Evolutionary conservation across 2,888 invertebrate species (phyloP).

Genomic region (Conus canariensis): DNA sequence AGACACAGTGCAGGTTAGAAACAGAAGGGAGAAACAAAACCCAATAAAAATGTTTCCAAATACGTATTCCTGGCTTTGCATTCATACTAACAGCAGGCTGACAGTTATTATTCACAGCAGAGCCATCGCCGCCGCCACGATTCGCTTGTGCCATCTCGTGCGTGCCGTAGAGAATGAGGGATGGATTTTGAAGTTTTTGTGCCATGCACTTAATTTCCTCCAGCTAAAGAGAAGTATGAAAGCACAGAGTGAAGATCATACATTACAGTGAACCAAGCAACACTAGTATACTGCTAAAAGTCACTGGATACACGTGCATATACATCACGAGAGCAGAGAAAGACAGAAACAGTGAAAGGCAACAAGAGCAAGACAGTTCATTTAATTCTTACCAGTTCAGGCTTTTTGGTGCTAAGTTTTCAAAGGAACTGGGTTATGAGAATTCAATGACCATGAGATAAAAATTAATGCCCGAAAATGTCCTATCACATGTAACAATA

Average conservation of each 20-base stretch:
- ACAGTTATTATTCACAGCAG: not conserved
- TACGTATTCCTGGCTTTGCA: constrained; percentile 4
- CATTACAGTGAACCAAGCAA: not conserved
- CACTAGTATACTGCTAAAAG: too few relatives aligned
- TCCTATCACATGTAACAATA: too few relatives aligned
- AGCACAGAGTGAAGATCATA: not conserved
- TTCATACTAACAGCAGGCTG: constrained; percentile 38
- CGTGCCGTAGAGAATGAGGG: constrained; percentile 37
- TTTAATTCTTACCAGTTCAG: too few relatives aligned
- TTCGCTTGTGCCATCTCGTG: constrained; percentile 31
- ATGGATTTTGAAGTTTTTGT: constrained; percentile 37
- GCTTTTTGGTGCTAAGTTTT: too few relatives aligned
- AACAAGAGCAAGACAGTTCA: not conserved
- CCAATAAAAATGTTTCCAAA: constrained; percentile 13
- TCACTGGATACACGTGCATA: not conserved
- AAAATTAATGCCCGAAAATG: too few relatives aligned
- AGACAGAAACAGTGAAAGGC: not conserved
- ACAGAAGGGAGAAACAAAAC: not conserved
- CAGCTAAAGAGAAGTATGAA: constrained; percentile 14
- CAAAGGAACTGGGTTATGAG: too few relatives aligned
- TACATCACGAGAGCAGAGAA: not conserved
- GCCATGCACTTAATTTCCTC: constrained; percentile 30
- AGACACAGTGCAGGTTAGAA: not conserved
- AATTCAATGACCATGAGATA: too few relatives aligned
- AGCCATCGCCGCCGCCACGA: constrained; percentile 14